Base-by-base conservation (phyloP, 2,113 vertebrate species). In the Tinamus guttatus region DNA sequence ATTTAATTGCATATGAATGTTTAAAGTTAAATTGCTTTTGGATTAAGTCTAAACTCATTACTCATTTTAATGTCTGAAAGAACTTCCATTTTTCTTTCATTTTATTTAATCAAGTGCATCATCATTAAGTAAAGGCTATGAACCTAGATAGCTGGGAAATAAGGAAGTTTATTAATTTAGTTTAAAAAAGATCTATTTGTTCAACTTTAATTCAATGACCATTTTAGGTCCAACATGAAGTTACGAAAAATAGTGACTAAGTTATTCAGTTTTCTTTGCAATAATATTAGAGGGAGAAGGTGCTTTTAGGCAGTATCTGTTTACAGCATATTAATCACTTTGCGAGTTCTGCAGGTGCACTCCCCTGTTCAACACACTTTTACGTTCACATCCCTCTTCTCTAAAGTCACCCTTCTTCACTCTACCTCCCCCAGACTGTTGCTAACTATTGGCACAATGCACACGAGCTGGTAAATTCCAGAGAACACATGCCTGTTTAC, bases 1-100 rank as follows among this genome's bases (percentile, higher is more conserved):
- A 99, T 98, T 98, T 99, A 98, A 98, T 99, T 99, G 98, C 98
- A 97, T 98, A 98, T 98, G 98, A 98, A 98, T 98, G 97, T 98
- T 98, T 98, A 98, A 98, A 98, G 97, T 98, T 98, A 98, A 98
- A 98, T 98, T 98, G 98, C 98, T 98, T 98, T 98, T 98, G 98
- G 98, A 98, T 99, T 99, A 99, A 98, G 98, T 98, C 96, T 98
- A 98, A 98, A 97, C 97, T 98, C 97, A 98, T 98, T 98, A 98
- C 98, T 98, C 97, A 98, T 98, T 98, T 97, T 98, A 98, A 98
- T 94, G 83, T 98, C 97, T 98, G 97, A 98, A 97, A 97, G 98
- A 98, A 97, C 96, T 98, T 98, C 93, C 97, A 98, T 98, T 98
- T 98, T 98, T 98, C 98, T 98, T 98, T 98, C 97, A 97, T 97